phyloP scores from a whole-genome alignment of 2,797 vertebrate genomes.

The Chelonia mydas region DNA sequence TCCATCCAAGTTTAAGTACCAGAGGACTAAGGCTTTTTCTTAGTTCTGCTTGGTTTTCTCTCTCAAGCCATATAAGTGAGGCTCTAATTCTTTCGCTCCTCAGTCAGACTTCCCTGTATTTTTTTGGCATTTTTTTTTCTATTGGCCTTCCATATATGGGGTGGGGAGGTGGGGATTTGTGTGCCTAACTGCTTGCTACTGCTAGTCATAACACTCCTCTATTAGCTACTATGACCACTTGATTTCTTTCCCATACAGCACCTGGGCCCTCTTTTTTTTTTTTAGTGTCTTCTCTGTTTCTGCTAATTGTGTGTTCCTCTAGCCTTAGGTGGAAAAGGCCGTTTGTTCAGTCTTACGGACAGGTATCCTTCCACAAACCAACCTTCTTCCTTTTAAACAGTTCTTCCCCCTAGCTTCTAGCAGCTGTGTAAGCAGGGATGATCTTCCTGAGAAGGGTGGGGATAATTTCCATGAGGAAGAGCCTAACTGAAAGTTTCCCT shows the following conservation, averaged over 20 bases:
- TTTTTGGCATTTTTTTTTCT: not conserved
- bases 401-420: not conserved
- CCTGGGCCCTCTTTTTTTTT: not conserved
- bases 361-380: not conserved
- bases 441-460: not conserved
- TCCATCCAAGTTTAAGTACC: not conserved
- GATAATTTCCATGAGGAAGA: not conserved
- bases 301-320: not conserved
- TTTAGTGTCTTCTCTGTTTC: not conserved
- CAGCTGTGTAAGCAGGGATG: not conserved
- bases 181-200: not conserved
- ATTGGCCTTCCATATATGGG: not conserved
- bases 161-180: too few species aligned
- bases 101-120: not conserved
- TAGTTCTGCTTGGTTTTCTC: not conserved
- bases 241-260: not conserved
- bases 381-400: not conserved
- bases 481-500: not conserved
- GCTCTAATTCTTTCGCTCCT: not conserved
- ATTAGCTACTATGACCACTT: not conserved
- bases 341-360: not conserved
- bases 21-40: not conserved
- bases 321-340: not conserved
- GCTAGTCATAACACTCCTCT: not conserved
- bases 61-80: not conserved